These are phyloP conservation scores for Lynx canadensis DNA, from an alignment of 2,113 vertebrate genomes.

Conservation along the genomic window DNA sequence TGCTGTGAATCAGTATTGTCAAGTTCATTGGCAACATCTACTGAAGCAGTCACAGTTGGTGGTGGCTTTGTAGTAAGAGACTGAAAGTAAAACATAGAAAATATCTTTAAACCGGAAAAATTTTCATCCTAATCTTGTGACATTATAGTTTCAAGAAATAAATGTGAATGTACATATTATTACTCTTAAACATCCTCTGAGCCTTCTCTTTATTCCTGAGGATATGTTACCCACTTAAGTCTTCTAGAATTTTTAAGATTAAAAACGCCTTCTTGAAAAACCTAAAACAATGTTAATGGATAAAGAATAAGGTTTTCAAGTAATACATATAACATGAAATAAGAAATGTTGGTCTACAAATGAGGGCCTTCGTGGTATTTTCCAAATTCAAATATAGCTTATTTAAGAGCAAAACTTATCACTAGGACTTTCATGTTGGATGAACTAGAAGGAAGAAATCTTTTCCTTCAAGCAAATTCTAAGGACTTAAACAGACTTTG, in stretches of 20 bases:
- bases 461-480: constrained; percentile 7
- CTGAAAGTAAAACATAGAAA: background rate
- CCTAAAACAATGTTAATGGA: background rate
- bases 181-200: constrained; percentile 36
- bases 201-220: background rate
- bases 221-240: background rate
- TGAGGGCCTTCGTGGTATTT: background rate
- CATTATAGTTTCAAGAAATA: constrained; percentile 8
- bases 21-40: background rate
- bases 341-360: background rate
- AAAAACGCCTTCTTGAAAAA: constrained; percentile 7
- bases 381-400: constrained; percentile 5
- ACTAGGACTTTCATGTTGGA: background rate
- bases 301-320: constrained; percentile 3
- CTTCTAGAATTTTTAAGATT: background rate
- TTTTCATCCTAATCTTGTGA: constrained; percentile 16
- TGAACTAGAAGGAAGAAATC: background rate
- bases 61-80: background rate
- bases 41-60: background rate
- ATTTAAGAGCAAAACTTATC: constrained; percentile 22
- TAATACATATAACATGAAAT: constrained; percentile 38
- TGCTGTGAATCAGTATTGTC: background rate
- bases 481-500: background rate
- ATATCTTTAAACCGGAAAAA: background rate
- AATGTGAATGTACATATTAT: background rate